Conservation (phyloP, 2,797 vertebrate genomes). For the Epinephelus coioides region DNA sequence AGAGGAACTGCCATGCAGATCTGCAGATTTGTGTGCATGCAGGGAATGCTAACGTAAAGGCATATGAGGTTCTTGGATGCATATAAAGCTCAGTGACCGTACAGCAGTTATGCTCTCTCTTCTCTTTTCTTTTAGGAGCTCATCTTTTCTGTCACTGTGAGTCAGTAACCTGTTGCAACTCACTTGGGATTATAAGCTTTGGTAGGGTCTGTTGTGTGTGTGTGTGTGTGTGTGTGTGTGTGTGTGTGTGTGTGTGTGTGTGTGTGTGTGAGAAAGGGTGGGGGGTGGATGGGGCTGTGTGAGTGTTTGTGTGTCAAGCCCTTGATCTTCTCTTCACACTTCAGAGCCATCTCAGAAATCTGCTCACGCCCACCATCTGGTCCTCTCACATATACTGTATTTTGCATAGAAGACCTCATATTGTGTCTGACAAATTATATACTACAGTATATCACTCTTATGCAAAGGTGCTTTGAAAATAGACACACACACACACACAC, state of each 20-base stretch:
- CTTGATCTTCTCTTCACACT: constrained; percentile 70
- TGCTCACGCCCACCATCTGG: constrained; percentile 69
- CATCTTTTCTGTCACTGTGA: constrained; percentile 43
- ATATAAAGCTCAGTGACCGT: constrained; percentile 8
- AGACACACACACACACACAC: constrained; percentile 4
- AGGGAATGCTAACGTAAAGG: background rate
- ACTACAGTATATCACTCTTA: constrained; percentile 8
- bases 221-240: constrained; percentile 1
- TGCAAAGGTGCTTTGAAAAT: constrained; percentile 16
- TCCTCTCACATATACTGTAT: constrained; percentile 25
- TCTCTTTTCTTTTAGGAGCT: constrained; percentile 13
- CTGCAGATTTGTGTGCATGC: background rate
- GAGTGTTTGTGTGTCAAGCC: constrained; percentile 49
- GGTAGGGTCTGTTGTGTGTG: constrained; percentile 17
- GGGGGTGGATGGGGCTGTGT: constrained; percentile 13
- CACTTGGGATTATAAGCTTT: constrained; percentile 54
- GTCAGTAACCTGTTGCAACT: constrained; percentile 62
- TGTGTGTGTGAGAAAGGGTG: constrained; percentile 24
- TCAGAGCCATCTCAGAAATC: constrained; percentile 63
- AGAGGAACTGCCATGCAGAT: constrained; percentile 12
- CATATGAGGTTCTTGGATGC: background rate
- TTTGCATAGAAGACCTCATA: constrained; percentile 14
- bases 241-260: constrained; percentile 18
- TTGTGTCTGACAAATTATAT: constrained; percentile 24
- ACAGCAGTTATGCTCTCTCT: background rate